Percentiles rank a stretch among this genome's conserved stretches.
Evolutionary conservation across 2,888 invertebrate species (phyloP).

Genomic region (Camponotus fellah): DNA sequence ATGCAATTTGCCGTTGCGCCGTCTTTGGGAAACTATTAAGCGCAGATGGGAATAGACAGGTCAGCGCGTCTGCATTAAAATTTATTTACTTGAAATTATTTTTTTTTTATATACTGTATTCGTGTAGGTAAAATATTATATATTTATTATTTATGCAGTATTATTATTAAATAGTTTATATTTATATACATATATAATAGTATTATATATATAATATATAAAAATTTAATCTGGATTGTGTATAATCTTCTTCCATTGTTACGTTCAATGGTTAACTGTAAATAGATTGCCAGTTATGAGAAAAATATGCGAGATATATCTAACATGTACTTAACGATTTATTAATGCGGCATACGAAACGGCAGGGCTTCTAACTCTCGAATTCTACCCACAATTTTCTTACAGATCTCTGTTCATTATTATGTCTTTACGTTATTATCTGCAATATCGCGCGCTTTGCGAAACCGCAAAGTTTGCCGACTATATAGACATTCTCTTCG

Average conservation of each 20-base stretch:
- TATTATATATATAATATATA: not conserved
- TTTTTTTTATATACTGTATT: not conserved
- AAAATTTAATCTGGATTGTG: not conserved
- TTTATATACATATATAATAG: too few relatives aligned
- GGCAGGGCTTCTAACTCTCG: not conserved
- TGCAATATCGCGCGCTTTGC: slow-evolving; percentile 41
- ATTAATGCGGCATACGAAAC: slow-evolving; percentile 5
- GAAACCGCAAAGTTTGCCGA: slow-evolving; percentile 48
- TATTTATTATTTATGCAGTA: not conserved
- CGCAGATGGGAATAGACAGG: not conserved
- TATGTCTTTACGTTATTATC: slow-evolving; percentile 53
- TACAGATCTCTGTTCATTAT: slow-evolving; percentile 46
- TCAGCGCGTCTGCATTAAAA: not conserved
- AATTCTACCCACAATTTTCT: slow-evolving; percentile 37
- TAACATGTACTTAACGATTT: slow-evolving; percentile 19
- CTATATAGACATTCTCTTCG: slow-evolving; percentile 35
- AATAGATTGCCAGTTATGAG: slow-evolving; percentile 1
- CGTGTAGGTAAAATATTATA: not conserved
- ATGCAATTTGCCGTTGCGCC: slow-evolving; percentile 24
- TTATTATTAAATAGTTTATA: not conserved
- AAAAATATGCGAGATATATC: not conserved
- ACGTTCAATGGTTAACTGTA: not conserved
- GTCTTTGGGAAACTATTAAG: slow-evolving; percentile 18
- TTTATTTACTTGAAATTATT: not conserved
- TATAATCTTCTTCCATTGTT: not conserved